phyloP scores from a whole-genome alignment of 2,888 invertebrate species.

The Magallana nippona region DNA sequence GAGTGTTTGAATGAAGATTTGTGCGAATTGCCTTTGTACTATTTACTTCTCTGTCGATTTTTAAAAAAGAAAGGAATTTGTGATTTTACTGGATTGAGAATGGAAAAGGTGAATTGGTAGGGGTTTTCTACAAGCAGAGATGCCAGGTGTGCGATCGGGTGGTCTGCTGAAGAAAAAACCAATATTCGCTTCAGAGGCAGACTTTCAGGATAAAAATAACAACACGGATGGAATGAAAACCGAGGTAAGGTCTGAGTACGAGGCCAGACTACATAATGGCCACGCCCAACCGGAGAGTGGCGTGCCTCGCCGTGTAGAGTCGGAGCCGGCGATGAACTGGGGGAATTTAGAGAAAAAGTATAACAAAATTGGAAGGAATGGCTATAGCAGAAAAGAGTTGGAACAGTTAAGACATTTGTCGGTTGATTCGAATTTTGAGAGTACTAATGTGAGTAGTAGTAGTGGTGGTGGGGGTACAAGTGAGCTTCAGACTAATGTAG shows the following conservation, averaged over 20 bases:
- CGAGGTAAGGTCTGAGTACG: slow-evolving; percentile 15
- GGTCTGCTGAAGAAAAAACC: slow-evolving; percentile 18
- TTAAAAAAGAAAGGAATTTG: background rate
- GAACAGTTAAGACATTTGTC: slow-evolving; percentile 43
- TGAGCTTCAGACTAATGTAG: slow-evolving; percentile 28
- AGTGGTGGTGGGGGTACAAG: background rate
- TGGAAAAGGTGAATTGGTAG: background rate
- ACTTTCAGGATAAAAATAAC: slow-evolving; percentile 4
- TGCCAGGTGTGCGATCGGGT: slow-evolving; percentile 15
- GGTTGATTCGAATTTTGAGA: slow-evolving; percentile 28
- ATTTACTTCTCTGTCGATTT: slow-evolving; percentile 23
- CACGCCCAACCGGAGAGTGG: background rate
- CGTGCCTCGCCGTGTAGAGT: slow-evolving; percentile 15
- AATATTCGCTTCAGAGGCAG: slow-evolving; percentile 4
- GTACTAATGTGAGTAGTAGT: background rate
- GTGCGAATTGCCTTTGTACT: background rate
- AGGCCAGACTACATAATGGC: background rate
- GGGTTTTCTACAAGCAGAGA: background rate
- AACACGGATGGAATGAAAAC: slow-evolving; percentile 24
- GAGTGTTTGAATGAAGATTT: slow-evolving; percentile 27
- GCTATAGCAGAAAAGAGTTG: slow-evolving; percentile 38
- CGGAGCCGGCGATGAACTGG: slow-evolving; percentile 47
- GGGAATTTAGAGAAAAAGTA: slow-evolving; percentile 43
- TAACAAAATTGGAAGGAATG: slow-evolving; percentile 48
- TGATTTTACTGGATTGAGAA: background rate